phyloP scores from a whole-genome alignment of 2,797 vertebrate genomes.

The Orientallactaga sibirica region DNA sequence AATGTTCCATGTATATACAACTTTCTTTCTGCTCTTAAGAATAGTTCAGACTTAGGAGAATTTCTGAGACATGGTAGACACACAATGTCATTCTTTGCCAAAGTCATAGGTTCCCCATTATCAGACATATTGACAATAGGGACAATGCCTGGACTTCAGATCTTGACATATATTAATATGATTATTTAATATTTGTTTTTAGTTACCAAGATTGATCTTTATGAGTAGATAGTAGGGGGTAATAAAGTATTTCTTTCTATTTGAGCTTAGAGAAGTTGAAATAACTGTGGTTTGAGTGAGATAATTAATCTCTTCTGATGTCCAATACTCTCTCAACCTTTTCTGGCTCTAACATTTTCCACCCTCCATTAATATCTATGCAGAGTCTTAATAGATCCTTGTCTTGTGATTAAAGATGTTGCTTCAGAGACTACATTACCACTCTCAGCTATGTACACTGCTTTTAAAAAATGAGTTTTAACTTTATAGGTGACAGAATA shows the following conservation, averaged over 20 bases:
- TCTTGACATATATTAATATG: not conserved
- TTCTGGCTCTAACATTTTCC: not conserved
- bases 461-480: not conserved
- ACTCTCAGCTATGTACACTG: not conserved
- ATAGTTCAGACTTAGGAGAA: not conserved
- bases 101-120: not conserved
- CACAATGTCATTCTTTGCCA: not conserved
- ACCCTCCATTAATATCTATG: not conserved
- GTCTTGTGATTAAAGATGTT: not conserved
- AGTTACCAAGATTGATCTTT: not conserved
- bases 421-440: not conserved
- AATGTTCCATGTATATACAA: not conserved
- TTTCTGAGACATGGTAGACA: not conserved
- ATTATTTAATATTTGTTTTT: not conserved
- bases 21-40: not conserved
- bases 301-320: not conserved
- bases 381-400: not conserved
- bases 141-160: not conserved
- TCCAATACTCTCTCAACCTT: not conserved
- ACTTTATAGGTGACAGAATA: not conserved
- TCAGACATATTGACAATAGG: not conserved
- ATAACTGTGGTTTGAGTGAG: not conserved
- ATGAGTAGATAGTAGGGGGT: not conserved
- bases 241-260: not conserved
- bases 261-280: not conserved